Conservation (phyloP, 2,888 invertebrate genomes). For the Ecliptopera silaceata region DNA sequence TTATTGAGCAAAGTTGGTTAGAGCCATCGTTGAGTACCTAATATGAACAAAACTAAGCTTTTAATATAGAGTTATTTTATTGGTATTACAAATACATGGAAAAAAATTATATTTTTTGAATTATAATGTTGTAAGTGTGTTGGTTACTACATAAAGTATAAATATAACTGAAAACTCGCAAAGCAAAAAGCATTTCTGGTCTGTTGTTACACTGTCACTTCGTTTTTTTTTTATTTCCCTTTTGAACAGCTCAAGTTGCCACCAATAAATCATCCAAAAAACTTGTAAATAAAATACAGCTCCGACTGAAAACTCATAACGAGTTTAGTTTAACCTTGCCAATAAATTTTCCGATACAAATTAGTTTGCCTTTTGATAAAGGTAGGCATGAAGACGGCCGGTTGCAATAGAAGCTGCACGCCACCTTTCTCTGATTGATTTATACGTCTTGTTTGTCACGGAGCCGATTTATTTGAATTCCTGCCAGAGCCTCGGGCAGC, state of each 20-base stretch:
- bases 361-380: conserved; percentile 66
- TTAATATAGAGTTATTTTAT: too few relatives aligned
- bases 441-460: conserved; percentile 83
- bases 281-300: conserved; percentile 67
- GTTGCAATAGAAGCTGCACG: conserved; percentile 76
- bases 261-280: conserved; percentile 65
- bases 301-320: conserved; percentile 71
- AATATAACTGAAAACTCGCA: too few relatives aligned
- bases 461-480: conserved; percentile 82
- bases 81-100: too few relatives aligned
- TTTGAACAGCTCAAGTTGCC: conserved; percentile 32
- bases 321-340: conserved; percentile 76
- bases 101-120: too few relatives aligned
- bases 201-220: too few relatives aligned
- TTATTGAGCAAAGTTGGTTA: too few relatives aligned
- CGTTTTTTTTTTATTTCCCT: conserved; percentile 22
- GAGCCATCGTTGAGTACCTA: too few relatives aligned
- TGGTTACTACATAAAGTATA: too few relatives aligned
- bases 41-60: too few relatives aligned
- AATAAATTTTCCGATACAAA: conserved; percentile 79
- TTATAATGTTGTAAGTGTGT: too few relatives aligned
- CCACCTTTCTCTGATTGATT: conserved; percentile 82
- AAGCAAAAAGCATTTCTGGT: too few relatives aligned
- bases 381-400: conserved; percentile 52
- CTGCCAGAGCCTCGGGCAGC: conserved; percentile 75